A percentile compares a stretch with the other conserved stretches of the same genome.
These are phyloP conservation scores for Notolepis coatsorum DNA, from an alignment of 2,797 vertebrate genomes.

Conservation along the genomic window DNA sequence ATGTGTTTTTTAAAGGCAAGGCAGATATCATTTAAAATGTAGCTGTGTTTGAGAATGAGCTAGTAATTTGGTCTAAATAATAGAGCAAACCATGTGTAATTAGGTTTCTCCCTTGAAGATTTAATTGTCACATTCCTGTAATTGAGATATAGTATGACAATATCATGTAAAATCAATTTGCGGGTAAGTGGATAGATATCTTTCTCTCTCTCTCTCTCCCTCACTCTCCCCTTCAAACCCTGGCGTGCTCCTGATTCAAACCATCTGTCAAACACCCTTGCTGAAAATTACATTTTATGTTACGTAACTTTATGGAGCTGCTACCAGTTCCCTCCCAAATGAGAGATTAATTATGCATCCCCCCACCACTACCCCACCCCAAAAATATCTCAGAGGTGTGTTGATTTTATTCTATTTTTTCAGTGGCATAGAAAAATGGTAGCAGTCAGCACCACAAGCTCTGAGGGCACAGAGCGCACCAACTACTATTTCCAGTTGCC, in stretches of 20 bases:
- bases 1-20: too few species aligned
- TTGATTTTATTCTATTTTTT: conserved; percentile 10
- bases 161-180: too few species aligned
- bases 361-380: conserved; percentile 2
- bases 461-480: conserved; percentile 35
- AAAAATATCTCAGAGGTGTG: conserved; percentile 32
- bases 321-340: neutral
- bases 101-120: too few species aligned
- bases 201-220: too few species aligned
- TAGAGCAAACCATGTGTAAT: too few species aligned
- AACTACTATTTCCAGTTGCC: conserved; percentile 69
- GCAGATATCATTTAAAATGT: too few species aligned
- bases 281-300: conserved; percentile 9
- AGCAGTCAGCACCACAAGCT: conserved; percentile 56
- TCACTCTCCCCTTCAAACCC: too few species aligned
- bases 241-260: conserved; percentile 16
- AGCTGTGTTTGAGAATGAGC: too few species aligned
- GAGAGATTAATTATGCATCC: conserved; percentile 31
- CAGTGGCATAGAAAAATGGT: conserved; percentile 29
- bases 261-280: conserved; percentile 14
- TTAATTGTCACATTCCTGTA: too few species aligned
- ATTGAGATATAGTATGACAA: too few species aligned
- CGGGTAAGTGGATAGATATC: too few species aligned
- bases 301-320: conserved; percentile 16
- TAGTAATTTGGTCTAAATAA: too few species aligned